Percentiles rank a stretch among this genome's conserved stretches.
Evolutionary conservation across 2,888 invertebrate genomes (phyloP).

Genomic region (Aleiodes leptofemur): DNA sequence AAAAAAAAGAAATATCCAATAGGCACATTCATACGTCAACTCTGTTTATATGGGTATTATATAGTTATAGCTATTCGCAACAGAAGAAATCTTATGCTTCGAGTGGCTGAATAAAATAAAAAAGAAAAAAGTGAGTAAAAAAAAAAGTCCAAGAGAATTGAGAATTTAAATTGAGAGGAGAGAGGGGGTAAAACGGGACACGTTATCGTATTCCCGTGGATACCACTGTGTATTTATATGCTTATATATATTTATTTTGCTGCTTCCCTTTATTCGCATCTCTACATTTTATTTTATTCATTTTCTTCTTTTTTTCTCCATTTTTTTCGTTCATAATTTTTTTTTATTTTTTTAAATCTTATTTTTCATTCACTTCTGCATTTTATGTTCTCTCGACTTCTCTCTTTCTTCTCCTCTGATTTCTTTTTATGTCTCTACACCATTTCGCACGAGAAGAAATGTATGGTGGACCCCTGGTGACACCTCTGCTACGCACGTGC

Average conservation of each 20-base stretch:
- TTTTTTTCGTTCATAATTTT: too few species aligned
- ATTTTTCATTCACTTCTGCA: slow-evolving; percentile 34
- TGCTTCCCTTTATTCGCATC: slow-evolving; percentile 49
- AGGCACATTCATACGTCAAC: slow-evolving; percentile 9
- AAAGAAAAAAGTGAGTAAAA: background rate
- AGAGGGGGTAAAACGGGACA: slow-evolving; percentile 25
- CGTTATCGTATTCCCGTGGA: slow-evolving; percentile 28
- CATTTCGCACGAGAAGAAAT: slow-evolving; percentile 51
- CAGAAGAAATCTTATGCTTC: slow-evolving; percentile 19
- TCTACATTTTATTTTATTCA: slow-evolving; percentile 35
- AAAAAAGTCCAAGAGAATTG: background rate
- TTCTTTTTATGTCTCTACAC: slow-evolving; percentile 40
- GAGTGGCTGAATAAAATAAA: background rate
- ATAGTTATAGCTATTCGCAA: background rate
- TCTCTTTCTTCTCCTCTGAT: slow-evolving; percentile 6
- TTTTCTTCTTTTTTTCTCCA: slow-evolving; percentile 9
- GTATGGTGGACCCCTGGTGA: slow-evolving; percentile 29
- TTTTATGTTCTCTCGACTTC: slow-evolving; percentile 61
- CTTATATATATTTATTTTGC: slow-evolving; percentile 1
- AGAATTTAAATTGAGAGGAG: slow-evolving; percentile 1
- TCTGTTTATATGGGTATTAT: background rate
- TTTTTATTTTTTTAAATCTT: background rate
- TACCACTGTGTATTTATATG: slow-evolving; percentile 28
- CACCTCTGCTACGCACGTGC: slow-evolving; percentile 42
- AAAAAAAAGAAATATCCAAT: background rate